Evolutionary conservation across 2,797 vertebrate genomes (phyloP).

Genomic region (Picus viridis): DNA sequence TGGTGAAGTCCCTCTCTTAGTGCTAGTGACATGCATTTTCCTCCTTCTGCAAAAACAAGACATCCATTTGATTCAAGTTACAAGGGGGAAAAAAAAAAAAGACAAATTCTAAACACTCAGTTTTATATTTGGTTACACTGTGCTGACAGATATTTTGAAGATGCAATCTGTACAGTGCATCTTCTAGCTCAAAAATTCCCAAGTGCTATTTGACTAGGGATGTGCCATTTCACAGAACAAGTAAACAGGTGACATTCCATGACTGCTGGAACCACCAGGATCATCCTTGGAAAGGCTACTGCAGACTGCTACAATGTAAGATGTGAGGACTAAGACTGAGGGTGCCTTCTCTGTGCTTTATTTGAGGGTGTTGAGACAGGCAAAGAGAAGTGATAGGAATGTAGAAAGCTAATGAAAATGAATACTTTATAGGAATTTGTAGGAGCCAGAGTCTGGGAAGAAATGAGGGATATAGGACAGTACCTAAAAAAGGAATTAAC

Average conservation of each 20-base stretch:
- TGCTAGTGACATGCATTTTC: not conserved
- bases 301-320: not conserved
- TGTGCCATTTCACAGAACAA: not conserved
- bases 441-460: not conserved
- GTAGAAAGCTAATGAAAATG: not conserved
- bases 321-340: not conserved
- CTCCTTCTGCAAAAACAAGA: not conserved
- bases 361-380: not conserved
- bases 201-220: not conserved
- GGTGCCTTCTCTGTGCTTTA: not conserved
- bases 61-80: not conserved
- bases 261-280: not conserved
- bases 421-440: not conserved
- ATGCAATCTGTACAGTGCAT: not conserved
- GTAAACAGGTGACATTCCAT: not conserved
- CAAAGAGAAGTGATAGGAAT: not conserved
- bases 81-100: not conserved
- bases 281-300: not conserved
- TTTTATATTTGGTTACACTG: not conserved
- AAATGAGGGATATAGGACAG: not conserved
- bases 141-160: not conserved
- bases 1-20: not conserved
- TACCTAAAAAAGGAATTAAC: not conserved
- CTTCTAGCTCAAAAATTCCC: not conserved
- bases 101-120: not conserved